These are phyloP conservation scores for Eulemur rubriventer DNA, from an alignment of 2,797 vertebrate genomes.

Conservation along the genomic window DNA sequence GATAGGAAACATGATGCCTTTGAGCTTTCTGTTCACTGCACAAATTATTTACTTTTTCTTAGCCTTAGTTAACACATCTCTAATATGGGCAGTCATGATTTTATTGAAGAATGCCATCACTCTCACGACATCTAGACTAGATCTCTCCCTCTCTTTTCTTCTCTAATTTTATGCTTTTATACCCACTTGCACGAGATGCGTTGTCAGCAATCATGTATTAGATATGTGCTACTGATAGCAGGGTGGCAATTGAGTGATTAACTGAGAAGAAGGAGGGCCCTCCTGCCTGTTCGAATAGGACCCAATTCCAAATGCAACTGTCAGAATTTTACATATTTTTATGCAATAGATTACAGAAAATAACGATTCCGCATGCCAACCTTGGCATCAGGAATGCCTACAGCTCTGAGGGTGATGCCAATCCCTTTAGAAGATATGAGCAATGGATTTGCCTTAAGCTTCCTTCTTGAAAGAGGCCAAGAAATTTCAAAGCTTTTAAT, in stretches of 20 bases:
- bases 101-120: not conserved
- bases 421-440: conserved; percentile 57
- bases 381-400: conserved; percentile 61
- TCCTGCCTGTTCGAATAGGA: conserved; percentile 31
- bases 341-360: conserved; percentile 69
- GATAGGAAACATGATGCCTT: not conserved
- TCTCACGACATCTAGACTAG: not conserved
- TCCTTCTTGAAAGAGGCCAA: conserved; percentile 68
- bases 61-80: not conserved
- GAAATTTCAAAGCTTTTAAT: conserved; percentile 72
- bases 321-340: conserved; percentile 62
- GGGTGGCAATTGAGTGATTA: not conserved
- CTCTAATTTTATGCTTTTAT: not conserved
- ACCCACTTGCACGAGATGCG: not conserved
- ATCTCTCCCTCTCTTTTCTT: not conserved
- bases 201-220: not conserved
- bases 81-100: not conserved
- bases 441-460: conserved; percentile 73
- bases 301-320: conserved; percentile 51
- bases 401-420: conserved; percentile 47
- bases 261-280: not conserved
- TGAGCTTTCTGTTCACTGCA: not conserved
- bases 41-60: not conserved
- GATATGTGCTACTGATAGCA: not conserved
- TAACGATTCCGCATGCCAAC: conserved; percentile 45